Base-by-base conservation (phyloP, 2,888 invertebrate species). In the Dasysyrphus tricinctus region DNA sequence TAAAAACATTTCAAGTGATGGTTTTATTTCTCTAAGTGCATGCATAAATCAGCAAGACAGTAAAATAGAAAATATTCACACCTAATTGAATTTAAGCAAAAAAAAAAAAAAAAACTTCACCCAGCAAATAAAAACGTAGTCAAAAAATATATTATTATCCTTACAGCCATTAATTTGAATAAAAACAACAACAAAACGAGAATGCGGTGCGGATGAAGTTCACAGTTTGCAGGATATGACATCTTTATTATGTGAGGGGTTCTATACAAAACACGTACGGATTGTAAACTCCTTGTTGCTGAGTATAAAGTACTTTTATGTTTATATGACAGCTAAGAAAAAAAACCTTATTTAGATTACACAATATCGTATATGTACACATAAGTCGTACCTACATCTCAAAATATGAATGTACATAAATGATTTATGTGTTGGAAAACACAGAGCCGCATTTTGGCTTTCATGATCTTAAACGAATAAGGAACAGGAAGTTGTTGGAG, bases 51-150 rank as follows among this genome's bases (percentile, higher is more conserved):
- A 49, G 1, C 12, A 34, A 37, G 12, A 49, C 34, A 39, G 3
- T 67, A 37, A 67, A 49, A 67, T 19, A 37, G 7, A 49, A 49
- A 19, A 67, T 19, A 37, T 47, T 49, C 49, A 49, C 67, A 49
- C 67, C 37, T 49, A 67, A 67, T 67, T 67, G 67, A 67, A 67
- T 67, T 67, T 42, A 14, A 42, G 32, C 24, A 24, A 24, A 24
- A 24, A 24, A 24, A 24, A 24, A 24, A 24, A 24, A 24, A 24
- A 24, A 24, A 65, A 67, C 19, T 19, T 32, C 49, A 49, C 19
- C 19, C 65, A 49, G 16, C 5, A 44, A 61, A 39, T 19, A 32
- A 29, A 61, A 34, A 16, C 8, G 8, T 11, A 34, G 47, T 3
- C 32, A 32, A 32, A 16, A 47, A 32, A 34, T 5, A 37, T 29